Evolutionary conservation across 2,888 invertebrate genomes (phyloP).

Genomic region (Ctenicera cuprea): DNA sequence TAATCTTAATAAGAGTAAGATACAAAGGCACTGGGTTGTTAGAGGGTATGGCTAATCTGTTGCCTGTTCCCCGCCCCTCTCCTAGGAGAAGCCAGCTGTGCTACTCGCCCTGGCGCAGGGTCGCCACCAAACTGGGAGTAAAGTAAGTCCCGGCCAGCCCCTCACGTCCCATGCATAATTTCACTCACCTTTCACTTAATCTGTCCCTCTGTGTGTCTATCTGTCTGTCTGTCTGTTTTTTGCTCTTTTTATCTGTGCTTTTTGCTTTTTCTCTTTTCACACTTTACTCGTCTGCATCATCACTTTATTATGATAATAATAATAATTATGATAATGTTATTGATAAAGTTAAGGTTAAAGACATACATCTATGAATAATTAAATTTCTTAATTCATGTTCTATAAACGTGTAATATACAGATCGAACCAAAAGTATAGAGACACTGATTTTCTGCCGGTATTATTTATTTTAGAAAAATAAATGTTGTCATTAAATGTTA

Average conservation of each 20-base stretch:
- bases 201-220: slow-evolving; percentile 57
- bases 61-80: slow-evolving; percentile 73
- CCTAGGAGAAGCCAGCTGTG: slow-evolving; percentile 81
- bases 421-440: too few relatives aligned
- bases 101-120: slow-evolving; percentile 95
- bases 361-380: background rate
- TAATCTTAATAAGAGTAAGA: slow-evolving; percentile 38
- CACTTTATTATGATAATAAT: slow-evolving; percentile 5
- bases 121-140: slow-evolving; percentile 95
- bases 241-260: slow-evolving; percentile 36
- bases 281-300: slow-evolving; percentile 31
- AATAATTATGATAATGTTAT: background rate
- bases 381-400: slow-evolving; percentile 3
- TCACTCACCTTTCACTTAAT: slow-evolving; percentile 47
- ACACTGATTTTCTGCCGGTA: too few relatives aligned
- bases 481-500: too few relatives aligned
- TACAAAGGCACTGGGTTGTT: slow-evolving; percentile 56
- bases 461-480: too few relatives aligned
- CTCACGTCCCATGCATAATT: slow-evolving; percentile 58
- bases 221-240: slow-evolving; percentile 63
- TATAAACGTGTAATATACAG: too few relatives aligned
- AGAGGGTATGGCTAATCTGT: slow-evolving; percentile 72
- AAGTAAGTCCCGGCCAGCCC: slow-evolving; percentile 85
- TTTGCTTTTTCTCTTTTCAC: slow-evolving; percentile 45
- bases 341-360: background rate